A percentile compares a stretch with the other conserved stretches of the same genome.
Evolutionary conservation across 1,140 invertebrate species (phyloP).

Genomic region (Drosophila paulistorum): DNA sequence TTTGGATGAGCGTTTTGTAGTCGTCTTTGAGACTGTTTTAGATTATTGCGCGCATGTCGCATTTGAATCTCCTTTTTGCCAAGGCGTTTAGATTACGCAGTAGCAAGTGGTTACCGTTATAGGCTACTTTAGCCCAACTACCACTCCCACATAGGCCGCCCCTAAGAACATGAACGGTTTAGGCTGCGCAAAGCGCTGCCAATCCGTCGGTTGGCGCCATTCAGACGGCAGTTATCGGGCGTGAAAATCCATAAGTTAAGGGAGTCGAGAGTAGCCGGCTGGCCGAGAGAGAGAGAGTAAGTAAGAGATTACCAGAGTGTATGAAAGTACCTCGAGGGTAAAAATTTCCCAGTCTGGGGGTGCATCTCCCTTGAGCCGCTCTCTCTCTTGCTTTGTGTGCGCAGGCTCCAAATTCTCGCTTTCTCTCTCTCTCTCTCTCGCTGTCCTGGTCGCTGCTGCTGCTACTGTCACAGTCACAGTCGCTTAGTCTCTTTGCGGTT

Average conservation of each 20-base stretch:
- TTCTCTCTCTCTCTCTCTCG: conserved; percentile 30
- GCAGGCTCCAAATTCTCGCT: conserved; percentile 36
- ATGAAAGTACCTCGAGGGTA: conserved; percentile 32
- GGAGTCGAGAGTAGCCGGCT: not conserved
- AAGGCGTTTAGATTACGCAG: conserved; percentile 56
- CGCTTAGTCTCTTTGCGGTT: not conserved
- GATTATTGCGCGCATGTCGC: conserved; percentile 17
- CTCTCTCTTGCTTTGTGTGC: conserved; percentile 25
- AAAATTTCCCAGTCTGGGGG: conserved; percentile 16
- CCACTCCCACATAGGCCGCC: not conserved
- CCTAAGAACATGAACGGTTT: conserved; percentile 4
- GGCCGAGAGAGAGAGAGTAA: conserved; percentile 6
- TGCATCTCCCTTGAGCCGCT: conserved; percentile 62
- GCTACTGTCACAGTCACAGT: too few relatives aligned
- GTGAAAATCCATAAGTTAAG: conserved; percentile 18
- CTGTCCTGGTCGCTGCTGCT: not conserved
- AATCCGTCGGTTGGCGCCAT: conserved; percentile 59
- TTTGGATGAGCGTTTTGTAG: not conserved
- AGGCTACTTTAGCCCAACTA: too few relatives aligned
- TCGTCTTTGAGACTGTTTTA: conserved; percentile 19
- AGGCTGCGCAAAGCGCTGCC: conserved; percentile 62
- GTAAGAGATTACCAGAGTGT: conserved; percentile 20
- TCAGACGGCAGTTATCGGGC: conserved; percentile 48
- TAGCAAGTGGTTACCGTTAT: too few relatives aligned
- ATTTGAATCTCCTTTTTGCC: conserved; percentile 6